phyloP scores from a whole-genome alignment of 2,797 vertebrate species.

The Amphiprion clarkii region DNA sequence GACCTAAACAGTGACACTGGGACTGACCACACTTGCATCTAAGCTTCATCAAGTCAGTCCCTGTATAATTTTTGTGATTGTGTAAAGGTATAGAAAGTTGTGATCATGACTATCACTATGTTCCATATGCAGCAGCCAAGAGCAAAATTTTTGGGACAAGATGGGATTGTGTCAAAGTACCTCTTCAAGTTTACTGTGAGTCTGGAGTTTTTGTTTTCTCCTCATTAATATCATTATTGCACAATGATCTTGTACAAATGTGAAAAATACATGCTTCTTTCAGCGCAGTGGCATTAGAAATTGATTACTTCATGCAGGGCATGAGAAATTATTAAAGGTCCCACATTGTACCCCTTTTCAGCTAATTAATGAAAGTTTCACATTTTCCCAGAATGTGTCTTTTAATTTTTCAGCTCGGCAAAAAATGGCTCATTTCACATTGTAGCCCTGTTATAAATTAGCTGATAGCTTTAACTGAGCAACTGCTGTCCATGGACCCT shows the following conservation, averaged over 20 bases:
- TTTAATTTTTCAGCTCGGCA: too few relatives aligned
- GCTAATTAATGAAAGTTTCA: too few relatives aligned
- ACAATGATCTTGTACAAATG: too few relatives aligned
- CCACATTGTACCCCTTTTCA: too few relatives aligned
- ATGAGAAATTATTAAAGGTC: background rate
- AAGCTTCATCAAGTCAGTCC: background rate
- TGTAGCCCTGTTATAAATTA: too few relatives aligned
- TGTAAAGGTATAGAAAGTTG: background rate
- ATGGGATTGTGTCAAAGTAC: slow-evolving; percentile 6
- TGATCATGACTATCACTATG: slow-evolving; percentile 1
- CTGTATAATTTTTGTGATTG: background rate
- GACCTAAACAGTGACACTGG: too few relatives aligned
- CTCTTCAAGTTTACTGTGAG: background rate
- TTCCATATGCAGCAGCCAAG: background rate
- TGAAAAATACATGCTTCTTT: background rate
- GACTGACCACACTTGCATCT: background rate
- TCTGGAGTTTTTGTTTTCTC: slow-evolving; percentile 11
- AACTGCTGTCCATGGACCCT: too few relatives aligned
- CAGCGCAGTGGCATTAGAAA: background rate
- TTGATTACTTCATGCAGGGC: background rate
- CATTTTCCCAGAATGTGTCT: too few relatives aligned
- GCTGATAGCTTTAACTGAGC: too few relatives aligned
- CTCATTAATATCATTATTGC: too few relatives aligned
- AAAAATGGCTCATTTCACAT: too few relatives aligned
- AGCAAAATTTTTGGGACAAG: background rate